Evolutionary conservation across 1,140 invertebrate species (phyloP).

Genomic region (Contarinia nasturtii): DNA sequence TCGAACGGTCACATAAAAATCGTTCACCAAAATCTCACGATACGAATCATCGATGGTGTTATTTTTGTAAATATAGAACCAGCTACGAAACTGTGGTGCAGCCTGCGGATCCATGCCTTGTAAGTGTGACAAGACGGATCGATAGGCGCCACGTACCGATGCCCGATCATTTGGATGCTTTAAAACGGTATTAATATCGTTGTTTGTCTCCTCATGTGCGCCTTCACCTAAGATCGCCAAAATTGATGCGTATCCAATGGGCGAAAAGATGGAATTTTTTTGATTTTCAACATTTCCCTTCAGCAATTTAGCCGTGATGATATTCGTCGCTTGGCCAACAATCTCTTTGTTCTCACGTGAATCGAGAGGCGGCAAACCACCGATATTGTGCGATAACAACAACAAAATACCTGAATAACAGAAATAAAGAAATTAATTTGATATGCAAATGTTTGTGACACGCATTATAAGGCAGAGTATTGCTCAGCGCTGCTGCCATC

Average conservation of each 20-base stretch:
- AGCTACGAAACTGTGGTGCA: constrained; percentile 39
- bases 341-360: too few species aligned
- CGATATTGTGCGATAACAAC: too few species aligned
- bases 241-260: constrained; percentile 36
- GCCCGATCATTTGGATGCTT: constrained; percentile 29
- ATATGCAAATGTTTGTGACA: too few species aligned
- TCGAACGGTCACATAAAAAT: constrained; percentile 36
- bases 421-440: too few species aligned
- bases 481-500: too few species aligned
- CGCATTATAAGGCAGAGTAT: too few species aligned
- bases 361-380: too few species aligned
- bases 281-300: constrained; percentile 24
- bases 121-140: neutral
- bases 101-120: constrained; percentile 16
- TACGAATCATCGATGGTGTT: constrained; percentile 35
- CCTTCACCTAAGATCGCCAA: constrained; percentile 39
- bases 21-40: constrained; percentile 31
- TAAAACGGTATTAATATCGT: constrained; percentile 30
- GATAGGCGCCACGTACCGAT: neutral
- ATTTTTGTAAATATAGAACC: constrained; percentile 43
- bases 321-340: too few species aligned
- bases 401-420: too few species aligned
- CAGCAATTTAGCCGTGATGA: too few species aligned
- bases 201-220: constrained; percentile 31
- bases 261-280: constrained; percentile 38